Base-by-base conservation (phyloP, 2,113 vertebrate genomes). In the Mesocricetus auratus region DNA sequence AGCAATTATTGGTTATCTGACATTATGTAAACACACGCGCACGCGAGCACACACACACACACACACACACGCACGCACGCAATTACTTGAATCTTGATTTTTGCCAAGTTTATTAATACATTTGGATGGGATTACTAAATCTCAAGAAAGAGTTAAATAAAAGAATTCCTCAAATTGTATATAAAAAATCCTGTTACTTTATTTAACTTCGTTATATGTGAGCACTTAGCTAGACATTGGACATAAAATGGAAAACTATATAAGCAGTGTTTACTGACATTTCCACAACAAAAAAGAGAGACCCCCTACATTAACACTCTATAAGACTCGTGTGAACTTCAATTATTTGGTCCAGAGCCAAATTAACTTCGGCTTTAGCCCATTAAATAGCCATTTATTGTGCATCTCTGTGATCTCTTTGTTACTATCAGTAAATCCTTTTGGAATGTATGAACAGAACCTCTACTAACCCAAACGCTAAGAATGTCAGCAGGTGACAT, bases 71-170 rank as follows among this genome's bases (percentile, higher is more conserved):
- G 68, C 2, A 39, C 31, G 93, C 31, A 90, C 50, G 77, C 7
- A 19, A 39, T 58, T 85, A 13, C 12, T n/a, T 64, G 16, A 87
- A 83, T 78, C 58, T n/a, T 42, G 17, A 73, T 79, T 86, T 85
- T 86, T 94, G 19, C 42, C 47, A 87, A 90, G 85, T 39, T 42
- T 97, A 4, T 1, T 87, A 16, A 95, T 82, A 77, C 45, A 62
- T 33, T 81, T 45, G 42, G 24, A 3, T 77, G 3, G 50, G 21
- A 85, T 33, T 79, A 31, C n/a, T 85, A 17, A 50, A 33, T 68
- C 42, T 66, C 60, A 83, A 83, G n/a, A 62, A 83, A 60, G 26
- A 56, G 1, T 58, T 81, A 83, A 10, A 90, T n/a, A 12, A 56
- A 62, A 12, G n/a, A 26, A 58, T 47, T 56, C 33, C 36, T 71